phyloP scores from a whole-genome alignment of 2,888 invertebrate species.

The Pristionchus fissidentatus region DNA sequence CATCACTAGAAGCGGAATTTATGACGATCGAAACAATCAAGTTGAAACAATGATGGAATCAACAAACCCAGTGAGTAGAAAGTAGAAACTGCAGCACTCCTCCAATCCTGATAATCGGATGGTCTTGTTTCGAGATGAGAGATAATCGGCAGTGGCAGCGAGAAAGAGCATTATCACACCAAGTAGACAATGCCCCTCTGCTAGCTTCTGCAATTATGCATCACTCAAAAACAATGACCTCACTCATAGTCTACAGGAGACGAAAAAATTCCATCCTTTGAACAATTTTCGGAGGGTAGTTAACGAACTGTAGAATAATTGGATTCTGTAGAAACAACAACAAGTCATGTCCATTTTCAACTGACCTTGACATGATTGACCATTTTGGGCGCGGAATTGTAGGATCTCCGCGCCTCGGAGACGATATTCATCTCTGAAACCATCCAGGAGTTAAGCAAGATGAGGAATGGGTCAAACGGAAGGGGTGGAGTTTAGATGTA shows the following conservation, averaged over 20 bases:
- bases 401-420: constrained; percentile 27
- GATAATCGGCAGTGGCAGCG: constrained; percentile 68
- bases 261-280: no score
- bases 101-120: constrained; percentile 63
- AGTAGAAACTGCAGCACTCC: constrained; percentile 71
- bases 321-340: no score
- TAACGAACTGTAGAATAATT: no score
- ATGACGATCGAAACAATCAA: not conserved
- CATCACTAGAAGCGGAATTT: not conserved
- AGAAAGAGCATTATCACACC: constrained; percentile 68
- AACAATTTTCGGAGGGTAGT: no score
- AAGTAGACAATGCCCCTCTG: constrained; percentile 69
- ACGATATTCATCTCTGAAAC: constrained; percentile 37
- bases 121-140: constrained; percentile 66
- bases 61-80: constrained; percentile 65
- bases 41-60: not conserved
- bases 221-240: no score
- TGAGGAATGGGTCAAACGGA: constrained; percentile 28
- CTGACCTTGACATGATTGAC: constrained; percentile 35
- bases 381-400: constrained; percentile 27
- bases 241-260: no score
- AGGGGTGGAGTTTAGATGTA: constrained; percentile 12
- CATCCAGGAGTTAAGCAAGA: not conserved
- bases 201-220: constrained; percentile 61
- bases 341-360: not conserved